These are phyloP conservation scores for Passer montanus DNA, from an alignment of 2,113 vertebrate genomes.

Conservation along the genomic window DNA sequence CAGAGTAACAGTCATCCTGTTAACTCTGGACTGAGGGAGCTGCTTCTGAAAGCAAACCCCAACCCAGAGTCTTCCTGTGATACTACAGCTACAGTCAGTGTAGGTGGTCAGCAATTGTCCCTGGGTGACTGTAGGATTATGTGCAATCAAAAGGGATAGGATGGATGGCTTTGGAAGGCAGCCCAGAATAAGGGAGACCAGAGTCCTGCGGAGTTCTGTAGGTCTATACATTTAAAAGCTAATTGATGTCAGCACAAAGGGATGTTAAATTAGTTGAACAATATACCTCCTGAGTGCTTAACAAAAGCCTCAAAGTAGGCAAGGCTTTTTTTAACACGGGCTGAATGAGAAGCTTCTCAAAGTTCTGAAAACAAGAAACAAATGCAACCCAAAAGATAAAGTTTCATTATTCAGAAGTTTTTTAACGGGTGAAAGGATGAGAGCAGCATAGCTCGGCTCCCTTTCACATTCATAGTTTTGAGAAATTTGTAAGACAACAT, in stretches of 20 bases:
- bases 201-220: background rate
- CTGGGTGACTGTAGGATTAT: background rate
- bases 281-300: background rate
- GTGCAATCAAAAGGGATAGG: background rate
- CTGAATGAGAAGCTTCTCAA: background rate
- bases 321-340: background rate
- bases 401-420: background rate
- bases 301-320: background rate
- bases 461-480: background rate
- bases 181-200: background rate
- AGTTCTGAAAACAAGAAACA: background rate
- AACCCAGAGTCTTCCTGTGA: background rate
- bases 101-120: background rate
- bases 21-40: background rate
- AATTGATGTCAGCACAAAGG: background rate
- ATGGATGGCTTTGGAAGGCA: background rate
- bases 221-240: background rate
- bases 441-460: background rate
- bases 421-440: background rate
- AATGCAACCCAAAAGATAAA: background rate
- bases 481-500: background rate
- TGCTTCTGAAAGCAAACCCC: background rate
- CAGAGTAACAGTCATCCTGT: background rate
- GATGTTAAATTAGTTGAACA: background rate
- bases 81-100: background rate